Conservation (phyloP, 2,888 invertebrate genomes). For the Limulus polyphemus region DNA sequence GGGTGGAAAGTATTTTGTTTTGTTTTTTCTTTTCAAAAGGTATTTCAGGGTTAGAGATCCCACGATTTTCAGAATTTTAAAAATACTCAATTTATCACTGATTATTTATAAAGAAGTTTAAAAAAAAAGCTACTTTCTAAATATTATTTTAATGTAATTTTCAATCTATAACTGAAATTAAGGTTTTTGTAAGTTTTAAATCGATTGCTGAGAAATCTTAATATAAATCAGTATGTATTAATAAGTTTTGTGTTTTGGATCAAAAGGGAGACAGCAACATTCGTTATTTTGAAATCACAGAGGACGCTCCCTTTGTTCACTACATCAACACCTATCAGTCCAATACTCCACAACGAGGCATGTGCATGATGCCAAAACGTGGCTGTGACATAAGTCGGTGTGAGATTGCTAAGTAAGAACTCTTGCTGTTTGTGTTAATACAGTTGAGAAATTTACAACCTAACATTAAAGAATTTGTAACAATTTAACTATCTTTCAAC, state of each 20-base stretch:
- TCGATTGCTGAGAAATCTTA: background rate
- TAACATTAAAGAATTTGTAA: too few species aligned
- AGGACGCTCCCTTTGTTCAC: slow-evolving; percentile 78
- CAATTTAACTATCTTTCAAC: too few species aligned
- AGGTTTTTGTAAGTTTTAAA: background rate
- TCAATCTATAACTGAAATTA: too few species aligned
- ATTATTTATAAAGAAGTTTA: too few species aligned
- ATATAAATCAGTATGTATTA: background rate
- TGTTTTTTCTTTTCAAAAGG: too few species aligned
- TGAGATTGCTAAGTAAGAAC: slow-evolving; percentile 52
- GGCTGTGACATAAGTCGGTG: slow-evolving; percentile 67
- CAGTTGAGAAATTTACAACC: too few species aligned
- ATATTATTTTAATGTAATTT: too few species aligned
- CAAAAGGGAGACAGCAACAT: slow-evolving; percentile 86
- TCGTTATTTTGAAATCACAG: slow-evolving; percentile 84
- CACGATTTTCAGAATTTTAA: too few species aligned
- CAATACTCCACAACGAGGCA: slow-evolving; percentile 76
- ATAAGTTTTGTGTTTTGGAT: slow-evolving; percentile 12
- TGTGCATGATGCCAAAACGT: slow-evolving; percentile 84
- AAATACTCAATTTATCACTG: too few species aligned
- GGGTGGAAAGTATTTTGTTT: slow-evolving; percentile 8
- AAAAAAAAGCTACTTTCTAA: too few species aligned
- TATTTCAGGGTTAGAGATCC: too few species aligned
- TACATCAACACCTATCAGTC: slow-evolving; percentile 82
- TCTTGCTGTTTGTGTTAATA: too few species aligned